These are phyloP conservation scores for Saguinus midas DNA, from an alignment of 2,113 vertebrate genomes.

Conservation along the genomic window DNA sequence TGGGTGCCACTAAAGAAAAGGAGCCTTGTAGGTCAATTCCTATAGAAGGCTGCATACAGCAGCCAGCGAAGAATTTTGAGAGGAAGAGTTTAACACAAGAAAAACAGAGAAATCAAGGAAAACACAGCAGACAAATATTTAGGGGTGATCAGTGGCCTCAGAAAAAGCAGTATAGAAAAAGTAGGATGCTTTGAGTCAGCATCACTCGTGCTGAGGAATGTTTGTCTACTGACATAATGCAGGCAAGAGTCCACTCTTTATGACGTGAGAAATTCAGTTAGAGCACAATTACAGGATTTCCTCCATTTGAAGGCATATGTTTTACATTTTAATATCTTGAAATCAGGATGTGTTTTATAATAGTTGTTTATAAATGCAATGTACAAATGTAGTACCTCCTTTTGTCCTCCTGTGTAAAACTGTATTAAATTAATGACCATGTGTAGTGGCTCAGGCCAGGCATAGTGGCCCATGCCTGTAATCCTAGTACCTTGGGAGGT, in stretches of 20 bases:
- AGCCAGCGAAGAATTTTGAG: not conserved
- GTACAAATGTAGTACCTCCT: not conserved
- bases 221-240: not conserved
- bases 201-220: not conserved
- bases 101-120: not conserved
- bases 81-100: not conserved
- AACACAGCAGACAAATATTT: not conserved
- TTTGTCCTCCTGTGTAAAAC: not conserved
- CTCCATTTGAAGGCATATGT: not conserved
- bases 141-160: not conserved
- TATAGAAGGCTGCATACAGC: not conserved
- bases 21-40: not conserved
- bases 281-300: slow-evolving; percentile 44
- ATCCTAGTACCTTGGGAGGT: too few relatives aligned
- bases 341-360: slow-evolving; percentile 29
- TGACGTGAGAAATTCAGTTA: not conserved
- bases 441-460: too few relatives aligned
- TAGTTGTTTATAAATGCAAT: slow-evolving; percentile 16
- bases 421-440: not conserved
- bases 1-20: not conserved
- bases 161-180: not conserved
- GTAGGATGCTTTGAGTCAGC: not conserved
- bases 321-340: not conserved
- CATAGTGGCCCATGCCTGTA: too few relatives aligned
- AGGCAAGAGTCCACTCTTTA: not conserved